Evolutionary conservation across 2,888 invertebrate species (phyloP).

Genomic region (Chouioia cunea): DNA sequence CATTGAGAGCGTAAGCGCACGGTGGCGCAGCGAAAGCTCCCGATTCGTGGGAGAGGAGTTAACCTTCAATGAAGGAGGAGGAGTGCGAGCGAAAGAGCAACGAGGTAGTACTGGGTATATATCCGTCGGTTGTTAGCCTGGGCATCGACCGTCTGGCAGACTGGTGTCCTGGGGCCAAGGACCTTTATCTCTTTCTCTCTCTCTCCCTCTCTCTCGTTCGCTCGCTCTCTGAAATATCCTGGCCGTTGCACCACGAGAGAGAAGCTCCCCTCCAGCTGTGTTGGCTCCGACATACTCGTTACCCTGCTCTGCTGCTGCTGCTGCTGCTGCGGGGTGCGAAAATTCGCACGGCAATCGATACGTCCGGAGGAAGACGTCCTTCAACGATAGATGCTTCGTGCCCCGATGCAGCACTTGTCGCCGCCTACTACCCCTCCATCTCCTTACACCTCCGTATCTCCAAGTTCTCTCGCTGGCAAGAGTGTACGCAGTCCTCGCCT

Average conservation of each 20-base stretch:
- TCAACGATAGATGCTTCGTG: slow-evolving; percentile 22
- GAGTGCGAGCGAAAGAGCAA: slow-evolving; percentile 20
- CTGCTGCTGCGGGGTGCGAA: slow-evolving; percentile 9
- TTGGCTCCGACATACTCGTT: not conserved
- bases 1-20: not conserved
- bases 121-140: slow-evolving; percentile 61
- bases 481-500: too few species aligned
- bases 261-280: slow-evolving; percentile 8
- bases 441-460: too few species aligned
- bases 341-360: slow-evolving; percentile 46
- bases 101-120: slow-evolving; percentile 43
- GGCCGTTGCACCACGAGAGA: slow-evolving; percentile 16
- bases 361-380: slow-evolving; percentile 35
- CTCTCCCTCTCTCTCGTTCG: slow-evolving; percentile 1
- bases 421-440: too few species aligned
- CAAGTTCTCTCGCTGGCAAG: too few species aligned
- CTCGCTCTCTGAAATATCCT: slow-evolving; percentile 34
- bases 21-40: not conserved
- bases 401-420: not conserved
- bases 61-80: slow-evolving; percentile 5
- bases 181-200: slow-evolving; percentile 52
- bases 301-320: not conserved
- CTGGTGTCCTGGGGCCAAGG: slow-evolving; percentile 60
- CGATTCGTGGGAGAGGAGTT: not conserved
- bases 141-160: slow-evolving; percentile 65